These are phyloP conservation scores for Nematolebias whitei DNA, from an alignment of 2,113 vertebrate genomes.

Conservation along the genomic window DNA sequence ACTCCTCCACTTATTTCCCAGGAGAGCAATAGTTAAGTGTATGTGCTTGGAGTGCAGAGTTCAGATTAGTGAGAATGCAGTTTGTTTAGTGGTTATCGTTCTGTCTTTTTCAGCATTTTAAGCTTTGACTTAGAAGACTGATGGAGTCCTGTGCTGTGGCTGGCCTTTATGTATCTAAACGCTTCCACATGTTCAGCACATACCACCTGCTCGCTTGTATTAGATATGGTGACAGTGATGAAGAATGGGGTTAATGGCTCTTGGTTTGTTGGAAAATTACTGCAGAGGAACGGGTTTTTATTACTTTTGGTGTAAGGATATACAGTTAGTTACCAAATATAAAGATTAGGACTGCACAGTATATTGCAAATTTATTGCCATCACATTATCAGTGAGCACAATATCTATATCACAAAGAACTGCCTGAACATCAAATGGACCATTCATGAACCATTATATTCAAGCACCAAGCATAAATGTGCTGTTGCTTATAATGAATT, in stretches of 20 bases:
- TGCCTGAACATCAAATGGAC: too few species aligned
- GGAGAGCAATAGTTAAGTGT: constrained; percentile 31
- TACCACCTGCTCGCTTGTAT: constrained; percentile 41
- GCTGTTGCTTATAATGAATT: too few species aligned
- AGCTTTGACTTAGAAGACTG: too few species aligned
- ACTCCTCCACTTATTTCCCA: constrained; percentile 40
- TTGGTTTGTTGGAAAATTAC: background rate
- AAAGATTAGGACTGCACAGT: too few species aligned
- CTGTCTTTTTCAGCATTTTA: constrained; percentile 31
- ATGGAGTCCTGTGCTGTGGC: background rate
- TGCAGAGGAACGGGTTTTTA: background rate
- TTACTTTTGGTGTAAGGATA: background rate
- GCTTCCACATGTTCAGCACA: constrained; percentile 50
- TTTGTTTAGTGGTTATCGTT: constrained; percentile 25
- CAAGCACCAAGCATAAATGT: too few species aligned
- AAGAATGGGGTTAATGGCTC: constrained; percentile 3
- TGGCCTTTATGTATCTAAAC: constrained; percentile 42
- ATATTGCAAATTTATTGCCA: too few species aligned
- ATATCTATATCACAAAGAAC: too few species aligned
- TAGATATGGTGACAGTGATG: constrained; percentile 26
- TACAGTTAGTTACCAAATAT: too few species aligned
- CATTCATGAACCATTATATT: too few species aligned
- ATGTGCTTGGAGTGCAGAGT: constrained; percentile 6
- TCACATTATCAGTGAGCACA: too few species aligned
- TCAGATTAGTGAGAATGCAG: constrained; percentile 2